Conservation (phyloP, 2,113 vertebrate genomes). For the Varanus salvator region DNA sequence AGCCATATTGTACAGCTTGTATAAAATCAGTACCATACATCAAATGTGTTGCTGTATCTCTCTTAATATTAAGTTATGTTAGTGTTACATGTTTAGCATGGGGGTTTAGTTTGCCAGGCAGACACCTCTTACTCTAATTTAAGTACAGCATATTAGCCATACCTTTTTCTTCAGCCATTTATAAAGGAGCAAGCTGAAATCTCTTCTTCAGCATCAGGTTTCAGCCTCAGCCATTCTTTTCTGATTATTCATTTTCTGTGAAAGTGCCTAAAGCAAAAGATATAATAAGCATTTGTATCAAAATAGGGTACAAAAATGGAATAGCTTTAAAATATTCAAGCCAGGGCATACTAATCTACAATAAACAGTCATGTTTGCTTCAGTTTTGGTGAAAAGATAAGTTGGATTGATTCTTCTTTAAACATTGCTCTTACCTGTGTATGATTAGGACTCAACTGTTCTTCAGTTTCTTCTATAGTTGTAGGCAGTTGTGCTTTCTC, state of each 20-base stretch:
- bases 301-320: conserved; percentile 39
- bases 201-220: conserved; percentile 52
- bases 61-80: neutral
- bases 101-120: neutral
- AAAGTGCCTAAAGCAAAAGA: conserved; percentile 61
- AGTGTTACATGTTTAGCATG: neutral
- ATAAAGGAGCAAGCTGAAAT: conserved; percentile 52
- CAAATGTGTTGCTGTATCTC: too few relatives aligned
- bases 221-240: conserved; percentile 62
- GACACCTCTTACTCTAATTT: conserved; percentile 20
- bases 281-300: conserved; percentile 64
- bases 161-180: neutral
- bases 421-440: neutral
- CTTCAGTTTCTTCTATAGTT: neutral
- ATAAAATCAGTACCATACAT: too few relatives aligned
- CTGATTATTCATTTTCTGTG: conserved; percentile 39
- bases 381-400: neutral
- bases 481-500: neutral
- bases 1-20: too few relatives aligned
- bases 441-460: neutral
- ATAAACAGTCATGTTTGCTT: conserved; percentile 20
- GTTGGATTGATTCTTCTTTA: neutral
- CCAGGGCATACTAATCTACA: conserved; percentile 34
- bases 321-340: conserved; percentile 50
- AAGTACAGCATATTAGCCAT: conserved; percentile 25